A percentile compares a stretch with the other conserved stretches of the same genome.
phyloP scores from a whole-genome alignment of 2,888 invertebrate genomes.

The Cataglyphis rosenhaueri region DNA sequence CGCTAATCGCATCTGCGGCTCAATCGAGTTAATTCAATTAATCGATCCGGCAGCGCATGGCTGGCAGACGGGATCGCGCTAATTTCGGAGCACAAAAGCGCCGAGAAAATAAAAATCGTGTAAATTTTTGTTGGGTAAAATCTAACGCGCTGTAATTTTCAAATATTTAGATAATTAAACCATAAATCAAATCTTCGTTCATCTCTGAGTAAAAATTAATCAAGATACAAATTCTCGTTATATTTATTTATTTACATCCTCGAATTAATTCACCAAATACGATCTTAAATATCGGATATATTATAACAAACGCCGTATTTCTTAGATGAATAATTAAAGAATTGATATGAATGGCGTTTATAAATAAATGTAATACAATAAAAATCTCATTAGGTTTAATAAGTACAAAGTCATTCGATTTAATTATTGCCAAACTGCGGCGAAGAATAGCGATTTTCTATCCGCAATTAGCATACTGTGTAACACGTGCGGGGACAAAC shows the following conservation, averaged over 20 bases:
- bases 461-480: constrained; percentile 36
- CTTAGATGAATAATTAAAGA: background rate
- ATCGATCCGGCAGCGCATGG: constrained; percentile 19
- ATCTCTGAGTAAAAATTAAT: background rate
- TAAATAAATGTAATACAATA: constrained; percentile 37
- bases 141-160: constrained; percentile 2
- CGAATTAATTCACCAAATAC: background rate
- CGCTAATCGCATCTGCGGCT: constrained; percentile 26
- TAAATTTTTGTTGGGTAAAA: background rate
- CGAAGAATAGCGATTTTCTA: constrained; percentile 38
- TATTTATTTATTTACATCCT: background rate
- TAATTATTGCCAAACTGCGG: constrained; percentile 35
- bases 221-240: background rate
- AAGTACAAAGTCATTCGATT: constrained; percentile 29
- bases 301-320: background rate
- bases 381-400: constrained; percentile 20
- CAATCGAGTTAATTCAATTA: constrained; percentile 39
- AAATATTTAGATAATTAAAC: background rate
- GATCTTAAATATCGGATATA: background rate
- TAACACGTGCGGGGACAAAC: constrained; percentile 18
- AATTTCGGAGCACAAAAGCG: constrained; percentile 14
- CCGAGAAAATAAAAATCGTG: constrained; percentile 9
- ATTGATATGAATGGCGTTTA: background rate
- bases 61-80: constrained; percentile 5
- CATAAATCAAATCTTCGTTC: background rate